Evolutionary conservation across 2,113 vertebrate genomes (phyloP), one percentile per base, ranked within the genome.

Genomic region (Cinclus cinclus): DNA sequence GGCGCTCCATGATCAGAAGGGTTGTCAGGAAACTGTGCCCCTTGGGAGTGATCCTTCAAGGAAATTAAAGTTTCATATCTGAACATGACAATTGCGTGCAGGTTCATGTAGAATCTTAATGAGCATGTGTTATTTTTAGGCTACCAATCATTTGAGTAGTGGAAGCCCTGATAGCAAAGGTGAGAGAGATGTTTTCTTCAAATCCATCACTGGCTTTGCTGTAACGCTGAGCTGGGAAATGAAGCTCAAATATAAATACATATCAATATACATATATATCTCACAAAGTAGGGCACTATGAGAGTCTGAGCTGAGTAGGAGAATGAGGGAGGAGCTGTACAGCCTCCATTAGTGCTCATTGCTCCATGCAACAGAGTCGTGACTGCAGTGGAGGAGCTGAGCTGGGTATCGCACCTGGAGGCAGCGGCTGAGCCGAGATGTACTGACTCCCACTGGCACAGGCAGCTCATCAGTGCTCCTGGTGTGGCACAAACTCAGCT

Each of bases 401-500:
- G 71, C 68, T 70, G 25, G 14, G 33, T 5, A 5, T 62, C 7
- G 1, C 68, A 35, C 82, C 75, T 77, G 5, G 3, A 60, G 81
- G 46, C 0, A 2, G 28, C 0, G 1, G 39, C 71, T 74, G 78
- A 94, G 33, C 71, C 2, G 13, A n/a, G 76, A 64, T 44, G 75
- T 33, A 1, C 68, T 73, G 88, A 86, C 79, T 69, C 56, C 47
- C 44, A 0, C 39, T 93, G 96, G 92, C 85, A 89, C 3, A 2
- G 56, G 47, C 1, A 0, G 59, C 27, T 3, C 62, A 80, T 68
- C 71, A 5, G 37, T 5, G 63, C 1, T 23, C 68, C 88, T 90
- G 80, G 71, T 52, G 85, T 64, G 53, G 56, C 84, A 86, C 64
- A 92, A 81, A 87, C 90, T 90, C 71, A 60, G 76, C 3, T 60